Base-by-base conservation (phyloP, 2,797 vertebrate genomes). In the Chaunax sp. region DNA sequence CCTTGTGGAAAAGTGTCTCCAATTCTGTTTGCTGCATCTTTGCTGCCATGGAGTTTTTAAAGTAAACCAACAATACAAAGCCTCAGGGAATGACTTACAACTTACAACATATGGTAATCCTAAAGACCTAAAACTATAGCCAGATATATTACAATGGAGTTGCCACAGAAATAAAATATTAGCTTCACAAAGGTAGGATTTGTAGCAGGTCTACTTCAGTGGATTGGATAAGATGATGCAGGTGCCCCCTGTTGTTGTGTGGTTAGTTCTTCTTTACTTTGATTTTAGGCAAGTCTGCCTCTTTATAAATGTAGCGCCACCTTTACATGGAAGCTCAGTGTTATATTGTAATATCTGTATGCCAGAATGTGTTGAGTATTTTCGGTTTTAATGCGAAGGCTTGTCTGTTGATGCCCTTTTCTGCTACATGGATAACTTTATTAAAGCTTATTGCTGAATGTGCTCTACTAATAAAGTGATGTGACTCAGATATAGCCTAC, bases 381-480 rank as follows among this genome's bases (percentile, higher is more conserved):
- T 33, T 33, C 44, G n/a, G n/a, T 61, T 64, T 70, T 28, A 40
- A 57, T 58, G 35, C 25, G 2, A 52, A 63, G 46, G 41, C 16
- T 38, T 49, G 40, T 73, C 61, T 51, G 18, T 45, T 61, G 65
- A 18, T 64, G 56, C 19, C 69, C 41, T 77, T 67, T 66, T 20
- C 28, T 38, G 41, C 49, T 47, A 23, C 50, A 47, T 37, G 11
- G 62, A 63, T 45, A 26, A 72, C 46, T 78, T 52, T 72, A 44
- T 72, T 23, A 46, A 22, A 62, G 44, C 47, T 7, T 72, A 72
- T 75, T 63, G 37, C 45, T 69, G 18, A 74, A 72, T 55, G 59
- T 55, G 59, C 50, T 64, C 11, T 12, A 44, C 13, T 77, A 73
- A 76, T 66, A 57, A 70, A 79, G 77, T 68, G 35, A 76, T 80